Percentiles rank a stretch among this genome's conserved stretches.
These are phyloP conservation scores for Smutsia gigantea DNA, from an alignment of 2,797 vertebrate genomes.

Conservation along the genomic window DNA sequence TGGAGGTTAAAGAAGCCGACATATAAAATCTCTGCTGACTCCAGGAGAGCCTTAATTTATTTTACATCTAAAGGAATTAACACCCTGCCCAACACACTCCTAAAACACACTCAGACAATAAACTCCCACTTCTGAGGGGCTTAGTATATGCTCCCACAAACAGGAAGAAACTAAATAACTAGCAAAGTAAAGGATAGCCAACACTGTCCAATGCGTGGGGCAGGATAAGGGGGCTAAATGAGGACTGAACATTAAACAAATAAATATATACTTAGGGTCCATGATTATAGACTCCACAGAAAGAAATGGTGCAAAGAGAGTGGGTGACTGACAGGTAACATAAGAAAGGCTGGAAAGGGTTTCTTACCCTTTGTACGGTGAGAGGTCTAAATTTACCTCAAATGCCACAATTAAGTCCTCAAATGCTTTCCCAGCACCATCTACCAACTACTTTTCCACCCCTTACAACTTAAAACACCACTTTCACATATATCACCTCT, in stretches of 20 bases:
- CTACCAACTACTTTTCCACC: background rate
- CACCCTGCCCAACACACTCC: too few species aligned
- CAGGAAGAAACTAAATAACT: background rate
- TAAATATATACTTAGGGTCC: background rate
- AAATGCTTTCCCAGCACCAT: background rate
- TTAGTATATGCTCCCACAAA: background rate
- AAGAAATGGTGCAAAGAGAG: background rate
- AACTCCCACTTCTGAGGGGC: background rate
- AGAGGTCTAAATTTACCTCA: background rate
- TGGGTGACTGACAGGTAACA: fast-evolving
- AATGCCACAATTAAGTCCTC: background rate
- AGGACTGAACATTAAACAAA: background rate
- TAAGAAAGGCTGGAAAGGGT: background rate
- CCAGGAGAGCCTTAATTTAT: background rate
- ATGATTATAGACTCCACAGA: background rate
- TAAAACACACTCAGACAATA: background rate
- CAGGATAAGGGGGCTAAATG: background rate
- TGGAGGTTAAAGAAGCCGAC: background rate
- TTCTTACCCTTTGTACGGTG: background rate
- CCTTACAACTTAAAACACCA: background rate
- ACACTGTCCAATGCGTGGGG: background rate
- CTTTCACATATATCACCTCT: background rate
- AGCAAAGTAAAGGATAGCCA: background rate
- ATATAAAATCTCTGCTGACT: background rate
- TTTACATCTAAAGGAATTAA: background rate